Percentiles rank a stretch among this genome's conserved stretches.
Evolutionary conservation across 2,797 vertebrate species (phyloP).

Genomic region (Crocodylus rhombifer): DNA sequence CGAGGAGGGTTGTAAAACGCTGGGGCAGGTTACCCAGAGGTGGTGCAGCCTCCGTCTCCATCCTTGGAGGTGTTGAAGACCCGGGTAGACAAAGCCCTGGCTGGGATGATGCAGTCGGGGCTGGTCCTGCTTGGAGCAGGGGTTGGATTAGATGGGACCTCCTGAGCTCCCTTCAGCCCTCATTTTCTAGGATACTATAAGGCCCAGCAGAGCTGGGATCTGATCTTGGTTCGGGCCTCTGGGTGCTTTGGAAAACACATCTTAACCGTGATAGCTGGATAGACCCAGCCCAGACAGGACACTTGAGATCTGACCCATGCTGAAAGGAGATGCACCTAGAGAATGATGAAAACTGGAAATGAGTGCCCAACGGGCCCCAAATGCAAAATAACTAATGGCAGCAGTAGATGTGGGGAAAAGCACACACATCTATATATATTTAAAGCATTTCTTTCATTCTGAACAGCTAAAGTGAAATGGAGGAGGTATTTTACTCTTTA

Average conservation of each 20-base stretch:
- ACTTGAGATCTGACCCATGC: rapidly evolving
- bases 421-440: neutral
- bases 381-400: neutral
- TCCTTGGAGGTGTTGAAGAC: too few species aligned
- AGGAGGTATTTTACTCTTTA: neutral
- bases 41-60: too few species aligned
- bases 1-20: too few species aligned
- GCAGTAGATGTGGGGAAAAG: neutral
- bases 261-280: neutral
- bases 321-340: rapidly evolving
- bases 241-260: neutral
- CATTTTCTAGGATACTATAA: neutral
- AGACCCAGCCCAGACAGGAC: neutral
- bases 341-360: neutral
- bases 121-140: too few species aligned
- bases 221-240: neutral
- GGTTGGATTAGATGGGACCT: too few species aligned
- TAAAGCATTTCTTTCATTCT: neutral
- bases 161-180: too few species aligned
- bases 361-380: neutral
- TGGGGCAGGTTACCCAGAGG: too few species aligned
- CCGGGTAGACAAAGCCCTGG: too few species aligned
- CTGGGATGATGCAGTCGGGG: too few species aligned
- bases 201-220: rapidly evolving
- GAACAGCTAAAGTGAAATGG: rapidly evolving